Evolutionary conservation across 2,113 vertebrate species (phyloP).

Genomic region (Phylloscopus whistleri): DNA sequence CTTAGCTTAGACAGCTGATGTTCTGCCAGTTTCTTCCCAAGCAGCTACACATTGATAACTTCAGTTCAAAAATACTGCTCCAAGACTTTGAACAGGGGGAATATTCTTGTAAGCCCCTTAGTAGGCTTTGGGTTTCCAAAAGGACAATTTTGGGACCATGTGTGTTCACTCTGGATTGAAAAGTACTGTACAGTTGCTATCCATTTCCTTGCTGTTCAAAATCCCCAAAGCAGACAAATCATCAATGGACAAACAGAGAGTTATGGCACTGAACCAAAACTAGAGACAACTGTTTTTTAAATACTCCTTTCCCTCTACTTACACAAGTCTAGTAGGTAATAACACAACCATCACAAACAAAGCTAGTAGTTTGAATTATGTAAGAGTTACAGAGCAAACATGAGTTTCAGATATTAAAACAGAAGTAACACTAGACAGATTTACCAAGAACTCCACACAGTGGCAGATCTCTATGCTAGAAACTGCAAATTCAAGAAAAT

Average conservation of each 20-base stretch:
- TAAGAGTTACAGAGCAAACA: neutral
- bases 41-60: neutral
- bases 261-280: neutral
- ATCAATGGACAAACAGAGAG: neutral
- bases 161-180: neutral
- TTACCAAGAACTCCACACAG: neutral
- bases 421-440: neutral
- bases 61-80: neutral
- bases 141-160: neutral
- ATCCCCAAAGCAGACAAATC: neutral
- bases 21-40: neutral
- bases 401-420: neutral
- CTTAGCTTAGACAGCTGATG: neutral
- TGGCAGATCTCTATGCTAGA: neutral
- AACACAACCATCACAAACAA: neutral
- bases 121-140: neutral
- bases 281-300: neutral
- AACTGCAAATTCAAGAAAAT: neutral
- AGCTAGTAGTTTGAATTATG: neutral
- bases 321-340: neutral
- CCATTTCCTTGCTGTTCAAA: neutral
- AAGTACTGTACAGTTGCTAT: neutral
- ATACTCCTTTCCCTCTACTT: neutral
- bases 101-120: neutral
- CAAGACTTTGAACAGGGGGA: neutral